Evolutionary conservation across 2,888 invertebrate genomes (phyloP), one percentile per base, ranked within the genome.

Genomic region (Lingula anatina): DNA sequence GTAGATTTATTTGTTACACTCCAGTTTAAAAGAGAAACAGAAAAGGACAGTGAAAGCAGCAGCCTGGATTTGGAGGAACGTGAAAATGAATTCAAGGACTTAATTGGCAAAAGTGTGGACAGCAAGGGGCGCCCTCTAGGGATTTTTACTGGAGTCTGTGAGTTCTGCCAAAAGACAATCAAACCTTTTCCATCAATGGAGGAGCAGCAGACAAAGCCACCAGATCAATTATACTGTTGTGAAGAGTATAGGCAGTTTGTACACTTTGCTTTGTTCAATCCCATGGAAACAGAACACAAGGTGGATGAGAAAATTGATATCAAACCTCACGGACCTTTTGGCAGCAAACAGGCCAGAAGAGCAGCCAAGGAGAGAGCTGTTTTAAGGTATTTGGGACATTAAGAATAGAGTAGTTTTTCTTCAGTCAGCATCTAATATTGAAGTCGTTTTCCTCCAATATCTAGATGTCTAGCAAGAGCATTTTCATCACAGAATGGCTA

Each of bases 181-280:
- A 66, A 66, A 47, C 64, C 70, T 1, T 72, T 73, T 56, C 75
- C 75, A 0, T 63, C 67, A 2, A 45, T 72, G 25, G 70, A 70
- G 27, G 65, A 69, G 42, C 75, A 76, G 52, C 55, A 63, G 42
- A 53, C 51, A 27, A 44, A 51, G 23, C 55, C 66, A 0, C 71
- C 74, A n/a, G 67, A 70, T 23, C 56, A 62, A 46, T 53, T 75
- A 20, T 75, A 68, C 53, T 76, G 76, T 53, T 76, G 75, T 59
- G 66, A 66, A 39, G 66, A 70, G 1, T 75, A 74, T 48, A 54
- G 67, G 5, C 68, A 75, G 41, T 74, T 74, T 56, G 67, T 75
- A 1, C 64, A 72, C 47, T 68, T 63, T 56, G 65, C 70, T 15
- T 54, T 68, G 25, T 60, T 53, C 15, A 62, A 63, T 15, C 62